Conservation (phyloP, 2,797 vertebrate genomes). For the Anniella stebbinsi region DNA sequence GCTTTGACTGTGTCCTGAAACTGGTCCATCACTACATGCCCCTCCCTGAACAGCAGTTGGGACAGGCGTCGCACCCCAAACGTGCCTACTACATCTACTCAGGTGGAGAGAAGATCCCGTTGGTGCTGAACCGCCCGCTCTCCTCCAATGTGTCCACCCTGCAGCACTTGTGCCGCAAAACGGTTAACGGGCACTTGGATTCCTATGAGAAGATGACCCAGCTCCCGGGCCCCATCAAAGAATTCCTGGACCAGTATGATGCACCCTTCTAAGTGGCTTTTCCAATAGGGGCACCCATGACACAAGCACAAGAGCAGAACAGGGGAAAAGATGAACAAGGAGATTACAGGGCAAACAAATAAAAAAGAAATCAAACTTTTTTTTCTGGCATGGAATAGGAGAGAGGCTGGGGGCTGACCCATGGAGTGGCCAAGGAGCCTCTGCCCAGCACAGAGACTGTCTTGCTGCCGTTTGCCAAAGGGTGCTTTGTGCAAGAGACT, state of each 20-base stretch:
- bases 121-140: constrained; percentile 90
- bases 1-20: constrained; percentile 95
- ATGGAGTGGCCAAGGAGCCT: neutral
- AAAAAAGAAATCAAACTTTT: constrained; percentile 4
- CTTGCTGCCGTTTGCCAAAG: neutral
- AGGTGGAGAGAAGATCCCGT: constrained; percentile 90
- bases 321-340: constrained; percentile 30
- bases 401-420: constrained; percentile 1
- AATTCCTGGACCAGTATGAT: constrained; percentile 94
- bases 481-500: constrained; percentile 11
- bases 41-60: constrained; percentile 66
- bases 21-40: constrained; percentile 95
- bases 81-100: constrained; percentile 92
- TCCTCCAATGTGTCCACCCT: constrained; percentile 88
- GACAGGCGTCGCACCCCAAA: constrained; percentile 73
- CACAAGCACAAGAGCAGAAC: constrained; percentile 79
- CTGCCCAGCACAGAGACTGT: constrained; percentile 3
- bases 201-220: constrained; percentile 88
- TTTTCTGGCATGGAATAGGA: constrained; percentile 39
- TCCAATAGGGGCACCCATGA: constrained; percentile 24
- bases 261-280: constrained; percentile 86
- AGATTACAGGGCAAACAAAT: neutral
- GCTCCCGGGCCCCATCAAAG: constrained; percentile 89
- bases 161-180: constrained; percentile 96
- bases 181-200: constrained; percentile 92